A percentile compares a stretch with the other conserved stretches of the same genome.
These are phyloP conservation scores for Zelleria hepariella DNA, from an alignment of 2,888 invertebrate species.

Conservation along the genomic window DNA sequence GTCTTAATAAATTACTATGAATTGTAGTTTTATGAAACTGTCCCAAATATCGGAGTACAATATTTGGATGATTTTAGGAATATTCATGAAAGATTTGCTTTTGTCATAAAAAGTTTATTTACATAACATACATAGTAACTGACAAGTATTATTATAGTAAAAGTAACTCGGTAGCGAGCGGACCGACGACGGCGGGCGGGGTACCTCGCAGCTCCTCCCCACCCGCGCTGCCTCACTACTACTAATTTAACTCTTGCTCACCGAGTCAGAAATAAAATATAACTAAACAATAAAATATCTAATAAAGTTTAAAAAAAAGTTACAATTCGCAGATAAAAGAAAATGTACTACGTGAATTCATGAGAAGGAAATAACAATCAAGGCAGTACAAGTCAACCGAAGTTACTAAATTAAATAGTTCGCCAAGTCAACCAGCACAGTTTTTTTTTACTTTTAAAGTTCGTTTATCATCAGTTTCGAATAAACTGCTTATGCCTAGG, in stretches of 20 bases:
- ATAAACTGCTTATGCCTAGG: constrained; percentile 30
- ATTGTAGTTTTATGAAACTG: too few species aligned
- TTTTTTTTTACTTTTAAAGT: constrained; percentile 6
- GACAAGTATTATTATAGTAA: constrained; percentile 48
- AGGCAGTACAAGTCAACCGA: not conserved
- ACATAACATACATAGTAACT: constrained; percentile 63
- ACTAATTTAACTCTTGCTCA: constrained; percentile 33
- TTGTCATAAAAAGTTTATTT: constrained; percentile 61
- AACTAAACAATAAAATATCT: constrained; percentile 50
- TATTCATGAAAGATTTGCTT: constrained; percentile 34
- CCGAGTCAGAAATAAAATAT: constrained; percentile 43
- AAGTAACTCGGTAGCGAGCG: constrained; percentile 35
- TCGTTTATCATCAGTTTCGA: constrained; percentile 24
- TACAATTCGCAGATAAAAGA: constrained; percentile 8
- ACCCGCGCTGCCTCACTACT: not conserved
- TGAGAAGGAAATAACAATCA: constrained; percentile 4
- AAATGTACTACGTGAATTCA: constrained; percentile 12
- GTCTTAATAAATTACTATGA: too few species aligned
- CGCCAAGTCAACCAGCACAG: not conserved
- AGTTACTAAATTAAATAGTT: not conserved
- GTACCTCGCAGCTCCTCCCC: not conserved
- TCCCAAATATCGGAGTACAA: constrained; percentile 21
- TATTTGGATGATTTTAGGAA: constrained; percentile 25
- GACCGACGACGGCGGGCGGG: not conserved
- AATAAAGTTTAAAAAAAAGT: constrained; percentile 28